Evolutionary conservation across 2,888 invertebrate genomes (phyloP), one percentile per base, ranked within the genome.

Genomic region (Listrodromus nycthemerus): DNA sequence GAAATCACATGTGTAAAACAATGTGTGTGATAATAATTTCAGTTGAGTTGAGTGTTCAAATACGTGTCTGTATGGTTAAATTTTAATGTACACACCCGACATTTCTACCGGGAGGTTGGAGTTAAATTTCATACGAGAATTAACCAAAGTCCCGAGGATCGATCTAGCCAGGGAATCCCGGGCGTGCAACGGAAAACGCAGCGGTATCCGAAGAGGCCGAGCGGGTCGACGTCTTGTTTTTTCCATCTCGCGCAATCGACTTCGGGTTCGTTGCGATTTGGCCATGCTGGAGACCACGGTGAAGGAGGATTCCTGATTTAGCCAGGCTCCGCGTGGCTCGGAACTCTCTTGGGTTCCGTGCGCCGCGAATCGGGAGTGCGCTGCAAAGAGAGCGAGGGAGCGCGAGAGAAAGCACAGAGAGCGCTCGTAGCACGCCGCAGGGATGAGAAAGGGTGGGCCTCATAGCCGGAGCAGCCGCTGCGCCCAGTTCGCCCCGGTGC

Each of bases 391-490:
- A 16, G 27, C 0, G 61, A 30, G 61, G 1, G 27, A 61, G 30
- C 7, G 61, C 24, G 61, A 61, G 61, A 27, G 70, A 67, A 67
- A 66, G 45, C 48, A 52, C 37, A 69, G 41, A 24, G 75, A 78
- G 71, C 13, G 73, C 33, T 78, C 55, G 78, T 70, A 66, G 61
- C 75, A 66, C 52, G 79, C 84, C 88, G 88, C 88, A 88, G 87
- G 89, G 89, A 91, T 91, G 90, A 90, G 90, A 91, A 91, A 91
- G 91, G 91, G 89, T 89, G 88, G 91, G 91, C 88, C 87, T 88
- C 89, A 89, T 87, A 89, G 88, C 83, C 71, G 82, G 75, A 82
- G 83, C 83, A 82, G 83, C 82, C 84, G 78, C 77, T 83, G 85
- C 87, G 86, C 89, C 87, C 88, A 80, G 85, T 78, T 76, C 55